A percentile compares a stretch with the other conserved stretches of the same genome.
phyloP scores from a whole-genome alignment of 2,113 vertebrate species.

The Gasterosteus nipponicus region DNA sequence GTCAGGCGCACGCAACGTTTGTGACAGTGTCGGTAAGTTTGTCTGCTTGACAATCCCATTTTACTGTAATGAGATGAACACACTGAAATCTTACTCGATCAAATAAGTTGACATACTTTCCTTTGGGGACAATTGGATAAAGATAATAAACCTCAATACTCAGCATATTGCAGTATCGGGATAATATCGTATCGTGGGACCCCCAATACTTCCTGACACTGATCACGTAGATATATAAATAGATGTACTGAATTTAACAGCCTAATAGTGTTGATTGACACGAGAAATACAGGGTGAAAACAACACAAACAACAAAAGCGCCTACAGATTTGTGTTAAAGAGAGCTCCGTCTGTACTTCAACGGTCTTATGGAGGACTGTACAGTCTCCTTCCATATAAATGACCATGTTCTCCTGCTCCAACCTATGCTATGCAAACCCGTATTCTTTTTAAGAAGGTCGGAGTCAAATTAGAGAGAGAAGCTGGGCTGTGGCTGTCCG shows the following conservation, averaged over 20 bases:
- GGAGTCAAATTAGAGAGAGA: constrained; percentile 77
- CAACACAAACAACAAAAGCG: constrained; percentile 7
- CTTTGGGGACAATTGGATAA: too few species aligned
- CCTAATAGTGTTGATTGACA: constrained; percentile 24
- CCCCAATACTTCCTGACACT: neutral
- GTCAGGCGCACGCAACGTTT: too few species aligned
- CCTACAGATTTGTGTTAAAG: constrained; percentile 1
- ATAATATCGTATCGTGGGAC: too few species aligned
- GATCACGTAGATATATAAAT: neutral
- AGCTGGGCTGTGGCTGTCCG: constrained; percentile 69
- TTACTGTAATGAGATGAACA: too few species aligned
- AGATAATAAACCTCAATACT: too few species aligned
- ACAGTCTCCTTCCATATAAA: constrained; percentile 32
- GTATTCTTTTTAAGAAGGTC: constrained; percentile 63
- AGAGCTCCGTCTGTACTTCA: neutral
- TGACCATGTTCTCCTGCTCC: constrained; percentile 55
- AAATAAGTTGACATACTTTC: too few species aligned
- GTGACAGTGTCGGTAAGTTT: too few species aligned
- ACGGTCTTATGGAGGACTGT: constrained; percentile 22
- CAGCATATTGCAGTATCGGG: too few species aligned
- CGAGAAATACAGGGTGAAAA: neutral
- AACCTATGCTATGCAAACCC: constrained; percentile 70
- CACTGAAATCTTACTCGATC: too few species aligned
- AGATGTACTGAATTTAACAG: constrained; percentile 1
- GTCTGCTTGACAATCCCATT: too few species aligned